Evolutionary conservation across 2,797 vertebrate species (phyloP).

Genomic region (Pangasius macronema): DNA sequence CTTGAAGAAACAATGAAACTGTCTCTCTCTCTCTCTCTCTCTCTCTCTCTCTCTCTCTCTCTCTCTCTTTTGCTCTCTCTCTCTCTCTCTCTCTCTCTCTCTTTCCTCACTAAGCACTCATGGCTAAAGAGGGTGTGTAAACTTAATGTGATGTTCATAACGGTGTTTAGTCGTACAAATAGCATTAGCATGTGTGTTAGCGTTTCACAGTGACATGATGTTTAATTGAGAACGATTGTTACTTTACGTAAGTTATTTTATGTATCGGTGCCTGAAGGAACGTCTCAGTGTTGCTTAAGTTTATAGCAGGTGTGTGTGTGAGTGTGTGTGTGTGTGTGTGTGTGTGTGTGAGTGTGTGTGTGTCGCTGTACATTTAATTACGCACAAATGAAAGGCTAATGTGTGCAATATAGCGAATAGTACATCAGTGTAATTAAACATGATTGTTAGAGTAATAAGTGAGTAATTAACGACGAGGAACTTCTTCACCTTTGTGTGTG

Average conservation of each 20-base stretch:
- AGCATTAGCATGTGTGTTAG: background rate
- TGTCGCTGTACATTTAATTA: background rate
- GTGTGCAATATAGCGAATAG: background rate
- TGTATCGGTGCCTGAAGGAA: background rate
- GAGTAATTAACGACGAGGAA: background rate
- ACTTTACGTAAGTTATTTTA: constrained; percentile 3
- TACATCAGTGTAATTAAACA: background rate
- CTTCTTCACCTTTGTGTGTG: constrained; percentile 1
- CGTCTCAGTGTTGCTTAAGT: background rate
- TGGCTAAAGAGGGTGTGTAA: background rate
- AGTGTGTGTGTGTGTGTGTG: background rate
- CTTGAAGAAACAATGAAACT: background rate
- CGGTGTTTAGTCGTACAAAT: background rate
- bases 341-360: background rate
- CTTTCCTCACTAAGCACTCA: no score
- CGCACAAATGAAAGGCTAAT: background rate
- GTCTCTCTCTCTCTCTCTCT: background rate
- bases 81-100: background rate
- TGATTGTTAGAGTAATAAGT: background rate
- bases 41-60: background rate
- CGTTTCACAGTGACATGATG: background rate
- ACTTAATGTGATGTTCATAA: no score
- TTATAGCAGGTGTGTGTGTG: no score
- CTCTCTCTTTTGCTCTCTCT: background rate
- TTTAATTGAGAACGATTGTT: background rate